phyloP scores from a whole-genome alignment of 2,888 invertebrate genomes.

The Fragum sueziense region DNA sequence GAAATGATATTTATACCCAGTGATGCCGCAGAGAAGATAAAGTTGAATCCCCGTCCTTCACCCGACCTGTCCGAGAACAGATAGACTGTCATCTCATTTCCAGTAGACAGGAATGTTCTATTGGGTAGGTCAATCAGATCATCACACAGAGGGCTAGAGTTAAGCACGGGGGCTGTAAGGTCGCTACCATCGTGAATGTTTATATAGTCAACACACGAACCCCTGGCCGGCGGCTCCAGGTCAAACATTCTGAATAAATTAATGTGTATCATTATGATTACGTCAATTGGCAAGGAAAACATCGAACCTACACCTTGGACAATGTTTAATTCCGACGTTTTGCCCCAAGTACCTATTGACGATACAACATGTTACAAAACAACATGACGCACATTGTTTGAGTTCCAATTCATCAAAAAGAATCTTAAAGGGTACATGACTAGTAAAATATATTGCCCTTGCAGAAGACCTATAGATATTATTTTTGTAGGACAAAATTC shows the following conservation, averaged over 20 bases:
- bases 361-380: too few relatives aligned
- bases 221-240: not conserved
- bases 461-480: too few relatives aligned
- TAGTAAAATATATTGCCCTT: too few relatives aligned
- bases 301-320: too few relatives aligned
- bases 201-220: conserved; percentile 3
- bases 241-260: not conserved
- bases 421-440: too few relatives aligned
- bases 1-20: not conserved
- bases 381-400: too few relatives aligned
- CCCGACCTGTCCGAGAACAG: not conserved
- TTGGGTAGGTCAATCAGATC: not conserved
- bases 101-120: not conserved
- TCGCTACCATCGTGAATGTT: conserved; percentile 11
- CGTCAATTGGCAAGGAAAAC: too few relatives aligned
- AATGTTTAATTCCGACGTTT: too few relatives aligned
- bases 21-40: not conserved
- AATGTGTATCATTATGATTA: too few relatives aligned
- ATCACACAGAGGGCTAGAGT: conserved; percentile 11
- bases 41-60: conserved; percentile 4
- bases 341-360: too few relatives aligned
- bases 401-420: too few relatives aligned
- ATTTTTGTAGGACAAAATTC: too few relatives aligned
- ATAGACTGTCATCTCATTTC: not conserved
- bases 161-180: not conserved